Evolutionary conservation across 2,113 vertebrate genomes (phyloP), one percentile per base, ranked within the genome.

Genomic region (Erythrocercus mccallii): DNA sequence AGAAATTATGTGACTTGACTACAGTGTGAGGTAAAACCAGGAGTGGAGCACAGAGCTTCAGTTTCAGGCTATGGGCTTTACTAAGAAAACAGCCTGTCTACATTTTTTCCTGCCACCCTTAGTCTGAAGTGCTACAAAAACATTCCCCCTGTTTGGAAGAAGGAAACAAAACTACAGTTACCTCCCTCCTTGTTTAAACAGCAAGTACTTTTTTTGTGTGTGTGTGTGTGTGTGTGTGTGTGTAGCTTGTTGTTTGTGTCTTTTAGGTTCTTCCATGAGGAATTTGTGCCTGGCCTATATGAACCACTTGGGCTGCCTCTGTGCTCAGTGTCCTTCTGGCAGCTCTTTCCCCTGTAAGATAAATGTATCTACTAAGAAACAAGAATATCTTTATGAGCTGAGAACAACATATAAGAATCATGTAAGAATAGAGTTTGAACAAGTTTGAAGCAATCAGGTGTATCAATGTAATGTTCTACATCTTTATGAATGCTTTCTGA

Each of bases 401-500:
- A 82, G 57, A 88, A 58, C 71, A 78, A 85, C n/a, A 91, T 40
- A 61, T 16, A 91, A 85, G 56, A 15, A 71, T 86, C 58, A 86
- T 5, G 6, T 76, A 88, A 91, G 57, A 91, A 83, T 82, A 35
- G 24, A 90, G 86, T 94, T 83, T 82, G 87, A 97, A 95, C 44
- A 64, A 92, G 40, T 90, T 87, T 95, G 88, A 95, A 96, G 96
- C 70, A 89, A 58, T 85, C 50, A 24, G 24, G 42, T 94, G 47
- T 80, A 65, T 42, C 16, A 31, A 19, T 57, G 84, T 86, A 90
- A 87, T 44, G 25, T 33, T 40, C 40, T 88, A 58, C 44, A 77
- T 48, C 48, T 73, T 92, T 90, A 35, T 57, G 37, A 85, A 91
- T 13, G 7, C 33, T 91, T 70, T 92, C 48, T 38, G 83, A 42